Evolutionary conservation across 2,797 vertebrate genomes (phyloP).

Genomic region (Sphenodon punctatus): DNA sequence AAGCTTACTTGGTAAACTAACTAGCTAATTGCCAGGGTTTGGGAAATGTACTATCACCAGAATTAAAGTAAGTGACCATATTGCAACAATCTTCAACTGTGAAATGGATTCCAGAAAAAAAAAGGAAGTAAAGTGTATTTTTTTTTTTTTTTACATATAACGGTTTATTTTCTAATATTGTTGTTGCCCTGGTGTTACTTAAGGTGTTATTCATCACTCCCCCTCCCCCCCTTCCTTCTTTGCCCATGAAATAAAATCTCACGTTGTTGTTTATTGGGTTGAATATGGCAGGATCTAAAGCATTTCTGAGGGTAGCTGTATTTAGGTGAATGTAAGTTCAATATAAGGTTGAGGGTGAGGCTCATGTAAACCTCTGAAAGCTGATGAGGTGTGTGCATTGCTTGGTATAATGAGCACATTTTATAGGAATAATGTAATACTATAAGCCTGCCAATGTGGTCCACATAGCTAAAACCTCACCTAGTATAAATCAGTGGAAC

Average conservation of each 20-base stretch:
- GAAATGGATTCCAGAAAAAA: neutral
- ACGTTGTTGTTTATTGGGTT: constrained; percentile 44
- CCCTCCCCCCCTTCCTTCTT: constrained; percentile 22
- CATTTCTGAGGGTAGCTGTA: neutral
- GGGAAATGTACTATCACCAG: neutral
- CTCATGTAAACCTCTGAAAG: constrained; percentile 33
- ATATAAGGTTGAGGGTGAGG: constrained; percentile 17
- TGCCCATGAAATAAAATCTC: constrained; percentile 46
- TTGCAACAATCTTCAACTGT: neutral
- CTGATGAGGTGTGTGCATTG: neutral
- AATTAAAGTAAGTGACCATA: constrained; percentile 17
- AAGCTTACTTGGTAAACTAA: neutral
- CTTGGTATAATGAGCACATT: constrained; percentile 25
- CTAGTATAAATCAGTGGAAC: neutral
- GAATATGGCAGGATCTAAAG: constrained; percentile 24
- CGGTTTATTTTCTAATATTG: constrained; percentile 46
- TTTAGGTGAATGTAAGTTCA: neutral
- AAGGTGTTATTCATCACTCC: constrained; percentile 65
- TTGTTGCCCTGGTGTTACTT: constrained; percentile 60
- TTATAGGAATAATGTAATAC: constrained; percentile 29
- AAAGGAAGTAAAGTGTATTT: neutral
- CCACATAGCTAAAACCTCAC: neutral
- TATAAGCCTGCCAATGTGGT: constrained; percentile 17
- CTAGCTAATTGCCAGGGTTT: neutral
- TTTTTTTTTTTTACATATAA: constrained; percentile 40